Base-by-base conservation (phyloP, 2,113 vertebrate species). In the Lates calcarifer region DNA sequence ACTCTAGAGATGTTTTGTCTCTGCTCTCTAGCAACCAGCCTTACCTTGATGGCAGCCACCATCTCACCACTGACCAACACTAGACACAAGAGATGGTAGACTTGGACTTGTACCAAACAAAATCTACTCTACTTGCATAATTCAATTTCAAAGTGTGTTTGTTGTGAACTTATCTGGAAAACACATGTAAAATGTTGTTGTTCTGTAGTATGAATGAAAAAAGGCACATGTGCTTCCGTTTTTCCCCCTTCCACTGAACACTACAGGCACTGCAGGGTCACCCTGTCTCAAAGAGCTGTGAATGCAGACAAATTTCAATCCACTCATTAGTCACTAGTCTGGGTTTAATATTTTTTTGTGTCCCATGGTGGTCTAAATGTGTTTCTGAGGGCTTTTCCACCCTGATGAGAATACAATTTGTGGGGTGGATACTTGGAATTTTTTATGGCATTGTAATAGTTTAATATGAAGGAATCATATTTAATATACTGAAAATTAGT, bases 311-410 rank as follows among this genome's bases (percentile, higher is more conserved):
- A 49, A 83, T 77, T 85, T 87, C 22, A 81, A 55, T 67, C 63
- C 58, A 57, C 65, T 85, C 80, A 76, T 86, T 85, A 74, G 78
- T 79, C 83, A 66, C 79, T 35, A 58, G 82, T 81, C 85, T 81
- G 76, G 70, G 15, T 65, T 84, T 76, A 45, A 72, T 74, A 43
- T 20, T 29, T 71, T 63, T 69, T 26, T 62, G 58, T 68, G 70
- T 74, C 74, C 70, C 65, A 67, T 15, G 61, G 79, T 78, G 83
- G 82, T 81, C 74, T 37, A 37, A 55, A 41, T 77, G 60, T 56
- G 55, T 77, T 64, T 77, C 57, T 57, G 28, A 67, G 55, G 66
- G 47, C 31, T 66, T 74, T 65, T 22, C 51, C 65, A 67, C 22
- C 55, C 45, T 57, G 73, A 66, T 22, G 14, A 83, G 65, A 73